These are phyloP conservation scores for Drosophila willistoni DNA, from an alignment of 1,140 invertebrate species.

Conservation along the genomic window DNA sequence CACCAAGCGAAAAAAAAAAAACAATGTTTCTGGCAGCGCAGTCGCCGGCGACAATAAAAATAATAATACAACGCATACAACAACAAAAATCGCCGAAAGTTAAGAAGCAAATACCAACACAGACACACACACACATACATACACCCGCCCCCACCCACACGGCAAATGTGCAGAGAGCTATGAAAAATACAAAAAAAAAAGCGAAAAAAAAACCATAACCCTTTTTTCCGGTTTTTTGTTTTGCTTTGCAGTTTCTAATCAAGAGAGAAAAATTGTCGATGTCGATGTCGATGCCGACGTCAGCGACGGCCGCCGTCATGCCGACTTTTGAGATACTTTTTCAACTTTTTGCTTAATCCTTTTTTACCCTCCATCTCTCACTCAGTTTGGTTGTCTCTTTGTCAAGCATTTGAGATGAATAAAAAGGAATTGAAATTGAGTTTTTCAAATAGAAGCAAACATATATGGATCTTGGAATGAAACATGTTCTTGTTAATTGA, in stretches of 20 bases:
- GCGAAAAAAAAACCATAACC: slow-evolving; percentile 37
- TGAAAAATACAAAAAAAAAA: slow-evolving; percentile 53
- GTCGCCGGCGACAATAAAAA: slow-evolving; percentile 75
- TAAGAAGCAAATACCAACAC: slow-evolving; percentile 75
- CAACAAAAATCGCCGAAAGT: slow-evolving; percentile 72
- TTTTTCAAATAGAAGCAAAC: slow-evolving; percentile 1
- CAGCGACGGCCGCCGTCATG: background rate
- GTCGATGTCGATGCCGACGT: slow-evolving; percentile 12
- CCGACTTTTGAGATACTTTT: slow-evolving; percentile 43
- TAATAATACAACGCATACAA: slow-evolving; percentile 46
- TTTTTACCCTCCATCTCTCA: background rate
- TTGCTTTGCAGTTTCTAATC: slow-evolving; percentile 80
- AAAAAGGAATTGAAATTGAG: slow-evolving; percentile 14
- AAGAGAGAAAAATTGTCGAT: slow-evolving; percentile 58
- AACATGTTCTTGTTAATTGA: too few relatives aligned
- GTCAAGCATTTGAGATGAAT: background rate
- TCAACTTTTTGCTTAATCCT: slow-evolving; percentile 44
- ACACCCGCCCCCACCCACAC: slow-evolving; percentile 39
- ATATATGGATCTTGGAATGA: background rate
- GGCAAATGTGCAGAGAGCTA: slow-evolving; percentile 60
- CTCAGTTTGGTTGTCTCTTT: background rate
- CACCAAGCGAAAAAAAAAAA: background rate
- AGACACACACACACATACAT: slow-evolving; percentile 32
- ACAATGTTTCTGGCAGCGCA: slow-evolving; percentile 39
- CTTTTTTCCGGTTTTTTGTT: slow-evolving; percentile 80